Evolutionary conservation across 2,888 invertebrate genomes (phyloP), one percentile per base, ranked within the genome.

Genomic region (Philereme transversata): DNA sequence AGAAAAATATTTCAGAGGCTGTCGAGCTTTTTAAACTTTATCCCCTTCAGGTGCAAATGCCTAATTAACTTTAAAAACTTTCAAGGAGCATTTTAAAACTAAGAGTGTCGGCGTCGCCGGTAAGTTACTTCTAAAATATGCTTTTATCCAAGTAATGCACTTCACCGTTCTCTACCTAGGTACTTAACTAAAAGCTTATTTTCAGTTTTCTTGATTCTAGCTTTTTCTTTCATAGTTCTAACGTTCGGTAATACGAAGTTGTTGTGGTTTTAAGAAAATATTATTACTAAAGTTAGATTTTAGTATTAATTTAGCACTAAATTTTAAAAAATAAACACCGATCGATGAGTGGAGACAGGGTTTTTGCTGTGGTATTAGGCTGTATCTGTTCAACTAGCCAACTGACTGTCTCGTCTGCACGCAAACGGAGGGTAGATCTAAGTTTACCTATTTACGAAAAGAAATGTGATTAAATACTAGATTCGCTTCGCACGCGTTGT

Each of bases 101-200:
- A 50, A 56, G 55, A 60, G 51, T 52, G 60, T 57, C 53, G 47
- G 53, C 33, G 50, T 35, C 41, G 51, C 40, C 45, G 44, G 48
- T 22, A 64, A 60, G 65, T 51, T 64, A 53, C 34, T 45, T 51
- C 38, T 65, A 57, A 69, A 69, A 58, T 72, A 69, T 68, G 65
- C 62, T 61, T 66, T 57, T 60, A 60, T 52, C 35, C 38, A 35
- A 47, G 45, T 46, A 22, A 22, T 40, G n/a, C 22, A 43, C 43
- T 51, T 51, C 4, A 10, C 9, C 3, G 47, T 47, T 47, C 35
- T 8, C 4, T 10, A 49, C 34, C n/a, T 40, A 40, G 36, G 36
- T 36, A 36, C 36, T 36, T 8, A 8, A 40, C 8, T 40, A 40
- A 3, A 4, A 6, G 6, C 40, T 40, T 40, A 40, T 40, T 46